Evolutionary conservation across 35 echinoderm and acorn worm species (phyloP), one percentile per base, ranked within the genome.

Genomic region (Chiridota heheva): DNA sequence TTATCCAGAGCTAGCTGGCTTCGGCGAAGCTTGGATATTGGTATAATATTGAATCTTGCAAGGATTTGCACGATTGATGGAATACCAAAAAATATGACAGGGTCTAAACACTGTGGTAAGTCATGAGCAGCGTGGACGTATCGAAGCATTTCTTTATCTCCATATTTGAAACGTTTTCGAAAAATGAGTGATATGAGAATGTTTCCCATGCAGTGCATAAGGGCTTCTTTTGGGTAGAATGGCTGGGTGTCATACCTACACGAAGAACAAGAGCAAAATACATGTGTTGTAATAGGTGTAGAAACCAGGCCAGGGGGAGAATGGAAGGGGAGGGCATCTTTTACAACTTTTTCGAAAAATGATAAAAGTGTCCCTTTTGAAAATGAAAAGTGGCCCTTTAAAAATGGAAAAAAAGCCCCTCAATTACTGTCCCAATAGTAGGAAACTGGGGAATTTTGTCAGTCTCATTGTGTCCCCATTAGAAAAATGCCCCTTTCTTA

Each of bases 171-270:
- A 6, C 73, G 28, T 20, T 60, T 77, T 15, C 73, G 44, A 38
- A 77, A 77, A 1, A 39, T 32, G 24, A 77, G 73, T 10, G 28
- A 58, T 0, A 77, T 17, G 24, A 77, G 15, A 39, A 77, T 77
- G 73, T 77, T 77, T 13, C 48, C 73, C 73, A 77, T 77, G 47
- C 73, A 77, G 32, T 77, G 73, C 6, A 77, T 13, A 4, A 77
- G 48, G 31, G 47, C n/a, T 7, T 55, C 35, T 39, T 77, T 55
- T 6, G 73, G 73, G 7, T 60, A 40, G 73, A 77, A 77, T 20
- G 73, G 2, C 32, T 77, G 28, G 12, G 22, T 13, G 24, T 53
- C 73, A 34, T 77, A 55, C 43, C 73, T 77, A 36, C 26, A 13
- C 33, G 12, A 18, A 36, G 43, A 40, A 22, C 25, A 34, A 2